Conservation (phyloP, 2,797 vertebrate genomes). For the Sitta carolinensis region DNA sequence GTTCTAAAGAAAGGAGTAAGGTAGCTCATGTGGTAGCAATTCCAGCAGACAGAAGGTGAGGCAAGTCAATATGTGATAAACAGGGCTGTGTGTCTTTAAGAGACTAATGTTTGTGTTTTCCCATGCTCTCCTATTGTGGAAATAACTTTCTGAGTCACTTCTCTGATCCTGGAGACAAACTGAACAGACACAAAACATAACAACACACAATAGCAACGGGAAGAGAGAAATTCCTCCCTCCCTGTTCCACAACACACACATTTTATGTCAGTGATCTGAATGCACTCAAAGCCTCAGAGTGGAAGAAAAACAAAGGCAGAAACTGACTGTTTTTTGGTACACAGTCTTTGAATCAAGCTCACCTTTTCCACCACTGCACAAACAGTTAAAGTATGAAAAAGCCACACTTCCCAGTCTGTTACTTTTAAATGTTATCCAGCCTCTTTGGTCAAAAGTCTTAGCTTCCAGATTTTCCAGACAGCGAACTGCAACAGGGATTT, state of each 20-base stretch:
- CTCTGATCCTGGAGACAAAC: conserved; percentile 65
- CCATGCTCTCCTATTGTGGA: conserved; percentile 62
- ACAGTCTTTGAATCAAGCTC: background rate
- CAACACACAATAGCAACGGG: conserved; percentile 38
- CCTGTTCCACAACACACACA: background rate
- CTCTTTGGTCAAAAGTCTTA: background rate
- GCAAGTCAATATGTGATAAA: background rate
- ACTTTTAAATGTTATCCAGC: background rate
- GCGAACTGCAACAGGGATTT: background rate
- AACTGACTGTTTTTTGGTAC: background rate
- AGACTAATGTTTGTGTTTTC: conserved; percentile 59
- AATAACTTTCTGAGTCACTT: conserved; percentile 65
- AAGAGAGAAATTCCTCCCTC: conserved; percentile 41
- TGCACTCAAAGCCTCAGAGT: background rate
- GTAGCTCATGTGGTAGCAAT: background rate
- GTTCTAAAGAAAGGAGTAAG: background rate
- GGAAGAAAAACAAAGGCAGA: background rate
- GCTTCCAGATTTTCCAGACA: background rate
- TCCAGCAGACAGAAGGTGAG: background rate
- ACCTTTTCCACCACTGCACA: background rate
- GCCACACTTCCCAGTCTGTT: background rate
- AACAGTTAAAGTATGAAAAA: background rate
- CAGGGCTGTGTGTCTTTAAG: conserved; percentile 51
- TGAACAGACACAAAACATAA: conserved; percentile 46
- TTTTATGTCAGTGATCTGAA: background rate